Evolutionary conservation across 2,797 vertebrate species (phyloP), one percentile per base, ranked within the genome.

Genomic region (Bradypodion pumilum): DNA sequence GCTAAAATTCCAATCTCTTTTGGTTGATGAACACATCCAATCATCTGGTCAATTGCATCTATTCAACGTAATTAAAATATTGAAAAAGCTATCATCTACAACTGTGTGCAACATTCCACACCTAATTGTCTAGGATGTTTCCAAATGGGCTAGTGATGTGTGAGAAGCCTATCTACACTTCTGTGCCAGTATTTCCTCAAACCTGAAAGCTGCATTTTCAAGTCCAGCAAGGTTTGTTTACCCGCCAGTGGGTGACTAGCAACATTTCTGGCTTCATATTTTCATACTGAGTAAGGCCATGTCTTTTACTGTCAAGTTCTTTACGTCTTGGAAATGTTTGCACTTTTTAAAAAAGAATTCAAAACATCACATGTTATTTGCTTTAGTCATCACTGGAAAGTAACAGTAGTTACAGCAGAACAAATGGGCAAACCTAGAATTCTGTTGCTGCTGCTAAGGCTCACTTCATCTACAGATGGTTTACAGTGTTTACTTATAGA

Each of bases 21-120:
- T 93, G 86, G 89, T 89, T 92, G 84, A 62, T 85, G 90, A 93
- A 91, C 88, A 89, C 46, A 85, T 74, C 83, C 88, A 91, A 94
- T 93, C 91, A 90, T 65, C 88, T 52, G 83, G 89, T 92, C 86
- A 89, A 89, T 92, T 91, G 85, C 89, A 91, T 91, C 89, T 89
- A 93, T 94, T 92, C 89, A 90, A 89, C 69, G 91, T 59, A 78
- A 83, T 88, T 72, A 90, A 92, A 89, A 86, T 85, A 76, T 69
- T 76, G 52, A 62, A 92, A 89, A 84, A 86, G 68, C 80, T 83
- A 86, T 70, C 91, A 91, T 89, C 79, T 90, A 90, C 82, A 93
- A 90, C 79, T 77, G 83, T 85, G 82, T 89, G 87, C 84, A 93
- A 49, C 78, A 88, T 86, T 89, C 46, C 87, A 78, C 86, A 60